Base-by-base conservation (phyloP, 2,888 invertebrate genomes). In the Lacanobia oleracea region DNA sequence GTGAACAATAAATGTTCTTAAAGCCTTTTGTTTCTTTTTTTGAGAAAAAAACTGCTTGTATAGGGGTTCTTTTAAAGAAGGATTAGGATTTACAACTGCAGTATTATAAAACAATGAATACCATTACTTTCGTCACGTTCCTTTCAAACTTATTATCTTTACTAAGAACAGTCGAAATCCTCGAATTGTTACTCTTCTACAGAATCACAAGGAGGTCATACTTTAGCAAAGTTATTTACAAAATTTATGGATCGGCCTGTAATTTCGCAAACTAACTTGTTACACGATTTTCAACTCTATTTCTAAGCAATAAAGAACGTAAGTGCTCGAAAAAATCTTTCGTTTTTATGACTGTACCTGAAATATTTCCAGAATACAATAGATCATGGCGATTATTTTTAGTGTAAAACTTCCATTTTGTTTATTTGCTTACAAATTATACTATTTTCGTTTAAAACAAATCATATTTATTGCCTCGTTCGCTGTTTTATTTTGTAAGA, bases 281-380 rank as follows among this genome's bases (percentile, higher is more conserved):
- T 48, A 67, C 57, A 50, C 48, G 50, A 84, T 57, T 61, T 51
- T 72, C 16, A 72, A 72, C 85, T 61, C 62, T 70, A 74, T 1
- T 0, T 0, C 59, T 40, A 18, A 0, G 21, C 0, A 33, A 59
- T 60, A 68, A 71, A 10, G 33, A 18, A 16, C 50, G 5, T 37
- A 18, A 23, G 2, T 21, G 48, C 37, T 70, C 14, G 50, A 45
- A 71, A 62, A 56, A 56, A 23, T 14, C 5, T 2, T 57, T 23
- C 27, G 33, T 54, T 84, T 83, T 82, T 65, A 84, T 51, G 10
- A 21, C 12, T 16, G 12, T 84, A 84, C 82, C 82, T 84, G 77
- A 72, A 82, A 51, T 69, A 59, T 50, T 72, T 65, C 43, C 18
- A 66, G 51, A 75, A 75, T 23, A 71, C 72, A 68, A 72, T 66